These are phyloP conservation scores for Varroa destructor DNA, from an alignment of 1,140 invertebrate species.

Conservation along the genomic window DNA sequence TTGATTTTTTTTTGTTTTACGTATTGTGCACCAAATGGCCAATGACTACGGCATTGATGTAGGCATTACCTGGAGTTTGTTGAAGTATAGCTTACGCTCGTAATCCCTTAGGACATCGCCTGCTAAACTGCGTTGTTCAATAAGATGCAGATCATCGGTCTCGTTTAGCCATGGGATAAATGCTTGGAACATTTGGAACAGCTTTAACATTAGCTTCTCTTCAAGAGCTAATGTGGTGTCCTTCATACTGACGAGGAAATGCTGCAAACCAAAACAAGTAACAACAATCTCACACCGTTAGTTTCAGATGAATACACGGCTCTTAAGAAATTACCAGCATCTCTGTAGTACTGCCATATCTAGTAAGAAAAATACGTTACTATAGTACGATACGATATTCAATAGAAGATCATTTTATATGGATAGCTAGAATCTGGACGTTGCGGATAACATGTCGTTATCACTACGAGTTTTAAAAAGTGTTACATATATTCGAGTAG, in stretches of 20 bases:
- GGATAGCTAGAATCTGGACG: too few species aligned
- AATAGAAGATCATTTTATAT: too few species aligned
- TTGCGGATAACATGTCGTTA: too few species aligned
- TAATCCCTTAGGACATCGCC: constrained; percentile 25
- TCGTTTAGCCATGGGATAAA: constrained; percentile 30
- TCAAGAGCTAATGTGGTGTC: constrained; percentile 72
- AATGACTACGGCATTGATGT: too few species aligned
- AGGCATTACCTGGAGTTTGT: neutral
- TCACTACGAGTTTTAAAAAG: too few species aligned
- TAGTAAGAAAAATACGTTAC: too few species aligned
- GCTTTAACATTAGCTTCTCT: constrained; percentile 69
- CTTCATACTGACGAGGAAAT: constrained; percentile 64
- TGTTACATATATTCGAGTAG: too few species aligned
- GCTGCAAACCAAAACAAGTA: constrained; percentile 46
- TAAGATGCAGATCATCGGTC: constrained; percentile 34
- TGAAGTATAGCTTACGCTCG: constrained; percentile 22
- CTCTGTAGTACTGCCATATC: too few species aligned
- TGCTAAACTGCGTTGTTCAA: constrained; percentile 36
- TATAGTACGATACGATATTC: too few species aligned
- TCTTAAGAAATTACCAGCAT: too few species aligned
- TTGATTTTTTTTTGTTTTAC: too few species aligned
- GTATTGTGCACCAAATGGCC: too few species aligned
- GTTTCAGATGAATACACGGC: neutral
- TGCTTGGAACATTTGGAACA: constrained; percentile 55
- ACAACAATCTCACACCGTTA: neutral